phyloP scores from a whole-genome alignment of 2,797 vertebrate genomes.

The Molossus molossus region DNA sequence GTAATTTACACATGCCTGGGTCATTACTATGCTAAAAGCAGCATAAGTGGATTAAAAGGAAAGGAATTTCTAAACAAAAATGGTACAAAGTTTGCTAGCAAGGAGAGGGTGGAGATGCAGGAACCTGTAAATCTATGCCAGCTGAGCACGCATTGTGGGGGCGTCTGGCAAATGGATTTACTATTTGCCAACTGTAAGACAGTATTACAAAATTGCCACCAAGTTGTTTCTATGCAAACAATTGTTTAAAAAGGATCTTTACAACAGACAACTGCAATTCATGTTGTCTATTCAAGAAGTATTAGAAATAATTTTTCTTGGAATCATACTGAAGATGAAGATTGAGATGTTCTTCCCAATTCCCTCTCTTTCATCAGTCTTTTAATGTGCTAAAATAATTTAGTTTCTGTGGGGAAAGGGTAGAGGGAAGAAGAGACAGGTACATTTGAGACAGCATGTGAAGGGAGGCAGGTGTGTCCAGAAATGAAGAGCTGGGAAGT shows the following conservation, averaged over 20 bases:
- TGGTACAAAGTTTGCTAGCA: constrained; percentile 67
- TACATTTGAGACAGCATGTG: neutral
- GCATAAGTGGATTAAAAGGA: constrained; percentile 48
- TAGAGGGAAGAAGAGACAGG: neutral
- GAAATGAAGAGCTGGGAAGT: neutral
- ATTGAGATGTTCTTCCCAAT: neutral
- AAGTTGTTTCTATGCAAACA: constrained; percentile 75
- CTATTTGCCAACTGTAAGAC: constrained; percentile 74
- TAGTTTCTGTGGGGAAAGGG: neutral
- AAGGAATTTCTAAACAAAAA: constrained; percentile 26
- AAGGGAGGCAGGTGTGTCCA: neutral
- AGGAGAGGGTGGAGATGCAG: constrained; percentile 53
- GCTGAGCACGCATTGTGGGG: constrained; percentile 45
- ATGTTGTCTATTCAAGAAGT: constrained; percentile 21
- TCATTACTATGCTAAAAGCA: neutral
- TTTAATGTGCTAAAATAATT: neutral
- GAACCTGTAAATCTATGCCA: constrained; percentile 71
- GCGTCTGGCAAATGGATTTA: constrained; percentile 60
- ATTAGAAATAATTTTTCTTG: constrained; percentile 66
- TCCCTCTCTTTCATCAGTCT: neutral
- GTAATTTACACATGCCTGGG: constrained; percentile 9
- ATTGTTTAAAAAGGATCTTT: constrained; percentile 58
- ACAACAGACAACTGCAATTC: constrained; percentile 25
- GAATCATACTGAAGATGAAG: neutral
- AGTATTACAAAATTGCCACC: constrained; percentile 71